Evolutionary conservation across 2,888 invertebrate species (phyloP), one percentile per base, ranked within the genome.

Genomic region (Heliconius sara): DNA sequence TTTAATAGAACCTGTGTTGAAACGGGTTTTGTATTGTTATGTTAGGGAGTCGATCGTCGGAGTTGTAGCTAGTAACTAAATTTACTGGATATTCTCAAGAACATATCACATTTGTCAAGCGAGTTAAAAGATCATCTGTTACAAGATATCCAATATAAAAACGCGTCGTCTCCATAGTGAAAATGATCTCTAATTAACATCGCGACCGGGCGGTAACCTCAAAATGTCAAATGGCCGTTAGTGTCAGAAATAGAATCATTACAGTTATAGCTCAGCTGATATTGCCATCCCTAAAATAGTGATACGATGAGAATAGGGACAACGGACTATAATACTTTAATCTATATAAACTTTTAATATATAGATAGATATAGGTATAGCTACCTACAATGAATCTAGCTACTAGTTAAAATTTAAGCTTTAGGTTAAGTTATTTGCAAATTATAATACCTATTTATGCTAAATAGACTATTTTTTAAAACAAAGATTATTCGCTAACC

Each of bases 1-100:
- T 82, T 81, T 79, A 78, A 75, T 82, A 80, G 67, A 78, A 76
- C 77, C 77, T 72, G 74, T 73, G 52, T 65, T 16, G 27, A 65
- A n/a, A 83, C 85, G 80, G 84, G 84, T 84, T 83, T 73, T 47
- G 60, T 80, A 77, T 79, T 77, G 76, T 72, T 73, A 73, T 76
- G 74, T 76, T 60, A 63, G 43, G 52, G 67, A 47, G 39, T 68
- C 34, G 19, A 19, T 66, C 9, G 65, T 65, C 9, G 22, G 27
- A 30, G 3, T 10, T 1, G n/a, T n/a, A 60, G 60, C 60, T n/a
- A n/a, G n/a, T n/a, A 10, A 22, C 52, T 22, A 22, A 34, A 22
- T 22, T 25, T 43, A 43, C 39, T 60, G 52, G 57, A 68, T 67
- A 67, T 73, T 74, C 57, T 60, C 66, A 72, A 73, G 30, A 74